Conservation (phyloP, 2,888 invertebrate genomes). For the Melitaea athalia region DNA sequence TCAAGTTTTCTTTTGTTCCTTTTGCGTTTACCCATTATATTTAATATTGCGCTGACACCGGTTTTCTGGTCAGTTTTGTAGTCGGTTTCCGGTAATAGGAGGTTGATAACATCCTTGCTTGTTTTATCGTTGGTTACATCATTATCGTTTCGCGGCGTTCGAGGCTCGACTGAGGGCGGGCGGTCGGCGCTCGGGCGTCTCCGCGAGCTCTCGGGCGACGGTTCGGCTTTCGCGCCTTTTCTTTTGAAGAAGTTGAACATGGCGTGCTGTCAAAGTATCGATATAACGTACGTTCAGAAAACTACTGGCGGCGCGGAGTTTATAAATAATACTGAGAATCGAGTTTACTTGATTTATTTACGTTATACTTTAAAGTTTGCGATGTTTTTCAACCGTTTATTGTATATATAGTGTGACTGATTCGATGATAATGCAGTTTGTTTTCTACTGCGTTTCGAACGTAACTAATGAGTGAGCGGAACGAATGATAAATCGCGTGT, state of each 20-base stretch:
- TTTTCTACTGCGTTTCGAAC: not conserved
- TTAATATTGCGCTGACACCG: slow-evolving; percentile 68
- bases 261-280: slow-evolving; percentile 49
- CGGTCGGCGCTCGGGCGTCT: slow-evolving; percentile 51
- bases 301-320: slow-evolving; percentile 13
- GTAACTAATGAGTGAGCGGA: slow-evolving; percentile 5
- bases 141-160: slow-evolving; percentile 60
- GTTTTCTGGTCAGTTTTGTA: slow-evolving; percentile 62
- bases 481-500: not conserved
- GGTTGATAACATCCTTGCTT: slow-evolving; percentile 76
- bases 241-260: slow-evolving; percentile 79
- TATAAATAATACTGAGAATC: slow-evolving; percentile 24
- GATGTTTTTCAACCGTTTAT: slow-evolving; percentile 14
- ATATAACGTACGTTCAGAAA: slow-evolving; percentile 45
- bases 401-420: slow-evolving; percentile 14
- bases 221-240: slow-evolving; percentile 72
- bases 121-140: slow-evolving; percentile 56
- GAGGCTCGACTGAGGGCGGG: slow-evolving; percentile 59
- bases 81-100: slow-evolving; percentile 68
- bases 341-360: not conserved
- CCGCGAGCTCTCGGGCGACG: slow-evolving; percentile 35
- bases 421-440: slow-evolving; percentile 14
- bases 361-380: not conserved
- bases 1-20: slow-evolving; percentile 64
- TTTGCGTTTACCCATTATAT: slow-evolving; percentile 74